Evolutionary conservation across 2,888 invertebrate genomes (phyloP), one percentile per base, ranked within the genome.

Genomic region (Poecilus cupreus): DNA sequence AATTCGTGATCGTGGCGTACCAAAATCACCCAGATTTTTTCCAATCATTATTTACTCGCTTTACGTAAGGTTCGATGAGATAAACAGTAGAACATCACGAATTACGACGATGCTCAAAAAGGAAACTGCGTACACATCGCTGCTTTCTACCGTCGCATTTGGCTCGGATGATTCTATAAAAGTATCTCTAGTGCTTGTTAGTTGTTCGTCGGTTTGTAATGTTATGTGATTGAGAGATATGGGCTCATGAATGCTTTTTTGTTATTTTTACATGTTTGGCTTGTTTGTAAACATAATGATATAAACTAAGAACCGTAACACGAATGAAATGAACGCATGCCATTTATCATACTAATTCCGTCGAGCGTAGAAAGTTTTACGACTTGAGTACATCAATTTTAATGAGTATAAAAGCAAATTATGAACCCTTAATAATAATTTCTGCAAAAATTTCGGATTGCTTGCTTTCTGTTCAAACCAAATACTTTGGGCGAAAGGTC

Each of bases 181-280:
- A 68, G 37, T 16, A 64, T 37, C 64, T 51, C 51, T 51, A 18
- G 16, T 32, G 18, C 64, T 68, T 18, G 64, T 68, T 68, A 68
- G 64, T 18, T 32, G n/a, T 60, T 22, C n/a, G 22, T 51, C 18
- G 20, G 24, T 60, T 60, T 26, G 26, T 68, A 37, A 68, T 68
- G 64, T 68, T 68, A 68, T 68, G 64, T 68, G 64, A 68, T 68
- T 68, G 64, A 18, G 64, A 13, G 64, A 68, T 68, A 68, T 68
- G 64, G 64, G 18, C 5, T 8, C 51, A 68, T 68, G 64, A 68
- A 16, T 68, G 16, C 20, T 37, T 68, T 32, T 68, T 68, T 68
- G 16, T 24, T 11, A 4, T n/a, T 43, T 60, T 68, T 68, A 68
- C 18, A 68, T 68, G 64, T 60, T 26, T 16, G 13, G 20, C 32